Percentiles rank a stretch among this genome's conserved stretches.
Evolutionary conservation across 1,140 invertebrate genomes (phyloP).

Genomic region (Aphaenogaster floridana): DNA sequence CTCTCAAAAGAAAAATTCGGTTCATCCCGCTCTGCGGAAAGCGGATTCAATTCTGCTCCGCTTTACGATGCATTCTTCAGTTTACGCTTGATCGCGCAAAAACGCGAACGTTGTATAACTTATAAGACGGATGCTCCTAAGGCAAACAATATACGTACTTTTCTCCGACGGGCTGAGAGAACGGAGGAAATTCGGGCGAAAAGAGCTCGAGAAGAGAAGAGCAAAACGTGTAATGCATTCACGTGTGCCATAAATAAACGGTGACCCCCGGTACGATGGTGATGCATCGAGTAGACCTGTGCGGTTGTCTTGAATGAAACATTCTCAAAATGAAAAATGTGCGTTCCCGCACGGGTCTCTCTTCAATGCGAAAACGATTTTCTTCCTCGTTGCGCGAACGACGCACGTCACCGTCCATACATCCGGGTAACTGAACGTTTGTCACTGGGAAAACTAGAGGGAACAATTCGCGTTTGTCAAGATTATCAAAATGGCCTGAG

Average conservation of each 20-base stretch:
- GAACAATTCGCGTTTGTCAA: not conserved
- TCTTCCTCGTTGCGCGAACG: not conserved
- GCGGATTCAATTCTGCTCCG: not conserved
- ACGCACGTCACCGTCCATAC: not conserved
- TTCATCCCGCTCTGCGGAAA: not conserved
- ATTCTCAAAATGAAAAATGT: slow-evolving; percentile 33
- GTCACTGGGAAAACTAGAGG: not conserved
- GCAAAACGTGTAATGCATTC: slow-evolving; percentile 10
- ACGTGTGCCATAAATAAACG: slow-evolving; percentile 44
- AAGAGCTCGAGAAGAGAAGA: not conserved
- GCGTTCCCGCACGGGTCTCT: not conserved
- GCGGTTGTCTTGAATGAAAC: slow-evolving; percentile 47
- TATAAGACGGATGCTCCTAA: not conserved
- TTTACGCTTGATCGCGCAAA: slow-evolving; percentile 22
- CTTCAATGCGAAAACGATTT: slow-evolving; percentile 28
- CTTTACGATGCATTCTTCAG: not conserved
- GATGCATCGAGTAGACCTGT: not conserved
- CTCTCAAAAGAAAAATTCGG: not conserved
- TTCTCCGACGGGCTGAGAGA: not conserved
- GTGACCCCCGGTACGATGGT: slow-evolving; percentile 2
- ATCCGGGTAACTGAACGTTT: slow-evolving; percentile 17
- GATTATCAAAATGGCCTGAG: not conserved
- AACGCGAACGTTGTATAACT: slow-evolving; percentile 17
- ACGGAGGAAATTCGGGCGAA: not conserved
- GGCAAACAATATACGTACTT: slow-evolving; percentile 31